phyloP scores from a whole-genome alignment of 2,113 vertebrate species.

The Nanger granti region DNA sequence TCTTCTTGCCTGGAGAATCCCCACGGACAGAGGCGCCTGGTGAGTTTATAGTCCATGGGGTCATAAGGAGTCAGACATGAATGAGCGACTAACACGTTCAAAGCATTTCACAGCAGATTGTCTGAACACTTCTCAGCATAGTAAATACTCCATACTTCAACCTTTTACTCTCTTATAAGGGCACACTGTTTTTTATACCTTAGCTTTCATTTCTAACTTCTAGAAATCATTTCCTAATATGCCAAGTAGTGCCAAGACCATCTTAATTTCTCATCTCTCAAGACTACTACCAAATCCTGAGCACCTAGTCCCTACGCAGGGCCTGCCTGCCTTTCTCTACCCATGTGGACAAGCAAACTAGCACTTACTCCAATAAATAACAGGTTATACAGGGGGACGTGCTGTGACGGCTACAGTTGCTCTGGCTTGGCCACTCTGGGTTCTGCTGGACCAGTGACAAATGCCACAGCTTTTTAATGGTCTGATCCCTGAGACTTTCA shows the following conservation, averaged over 20 bases:
- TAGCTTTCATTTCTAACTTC: neutral
- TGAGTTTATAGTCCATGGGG: neutral
- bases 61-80: neutral
- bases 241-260: neutral
- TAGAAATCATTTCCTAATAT: slow-evolving; percentile 18
- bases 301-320: neutral
- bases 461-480: slow-evolving; percentile 63
- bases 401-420: neutral
- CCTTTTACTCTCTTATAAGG: neutral
- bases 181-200: neutral
- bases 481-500: slow-evolving; percentile 43
- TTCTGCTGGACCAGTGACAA: slow-evolving; percentile 57
- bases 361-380: neutral
- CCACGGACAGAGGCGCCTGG: neutral
- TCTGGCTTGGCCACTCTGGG: slow-evolving; percentile 14
- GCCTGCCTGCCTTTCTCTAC: neutral
- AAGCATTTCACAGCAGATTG: slow-evolving; percentile 1
- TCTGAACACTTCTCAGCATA: neutral
- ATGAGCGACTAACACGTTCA: neutral
- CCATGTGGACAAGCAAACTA: neutral
- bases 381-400: neutral
- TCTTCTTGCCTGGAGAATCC: neutral
- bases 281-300: neutral
- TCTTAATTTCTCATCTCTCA: neutral
- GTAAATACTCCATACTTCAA: neutral